Conservation (phyloP, 2,888 invertebrate species). For the Phengaris arion region DNA sequence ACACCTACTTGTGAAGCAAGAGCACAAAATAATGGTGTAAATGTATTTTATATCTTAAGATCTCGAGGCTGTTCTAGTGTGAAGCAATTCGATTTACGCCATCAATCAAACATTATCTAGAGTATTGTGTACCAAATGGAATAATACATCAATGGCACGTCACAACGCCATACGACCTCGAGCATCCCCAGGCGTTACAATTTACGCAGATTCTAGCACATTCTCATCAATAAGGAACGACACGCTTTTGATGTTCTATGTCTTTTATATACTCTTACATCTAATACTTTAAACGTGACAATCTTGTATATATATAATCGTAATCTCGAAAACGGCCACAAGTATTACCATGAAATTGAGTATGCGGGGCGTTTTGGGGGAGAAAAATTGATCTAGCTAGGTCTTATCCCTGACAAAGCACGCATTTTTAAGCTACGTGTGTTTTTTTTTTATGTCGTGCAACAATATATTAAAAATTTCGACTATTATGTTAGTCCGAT, state of each 20-base stretch:
- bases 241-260: background rate
- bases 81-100: constrained; percentile 19
- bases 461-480: too few species aligned
- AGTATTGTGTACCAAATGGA: constrained; percentile 29
- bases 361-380: too few species aligned
- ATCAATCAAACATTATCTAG: constrained; percentile 28
- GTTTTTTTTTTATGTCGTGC: too few species aligned
- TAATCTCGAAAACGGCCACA: too few species aligned
- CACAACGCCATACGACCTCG: constrained; percentile 16
- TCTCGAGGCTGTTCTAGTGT: constrained; percentile 8
- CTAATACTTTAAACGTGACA: too few species aligned
- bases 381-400: too few species aligned
- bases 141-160: constrained; percentile 28
- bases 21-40: background rate
- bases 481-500: too few species aligned
- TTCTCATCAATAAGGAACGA: constrained; percentile 8
- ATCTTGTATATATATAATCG: too few species aligned
- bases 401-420: too few species aligned
- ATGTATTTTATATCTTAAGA: background rate
- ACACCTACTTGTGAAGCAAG: background rate
- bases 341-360: too few species aligned
- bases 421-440: too few species aligned
- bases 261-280: too few species aligned
- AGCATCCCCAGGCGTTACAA: background rate
- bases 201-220: constrained; percentile 21